Evolutionary conservation across 2,888 invertebrate species (phyloP).

Genomic region (Dorcus parallelipipedus): DNA sequence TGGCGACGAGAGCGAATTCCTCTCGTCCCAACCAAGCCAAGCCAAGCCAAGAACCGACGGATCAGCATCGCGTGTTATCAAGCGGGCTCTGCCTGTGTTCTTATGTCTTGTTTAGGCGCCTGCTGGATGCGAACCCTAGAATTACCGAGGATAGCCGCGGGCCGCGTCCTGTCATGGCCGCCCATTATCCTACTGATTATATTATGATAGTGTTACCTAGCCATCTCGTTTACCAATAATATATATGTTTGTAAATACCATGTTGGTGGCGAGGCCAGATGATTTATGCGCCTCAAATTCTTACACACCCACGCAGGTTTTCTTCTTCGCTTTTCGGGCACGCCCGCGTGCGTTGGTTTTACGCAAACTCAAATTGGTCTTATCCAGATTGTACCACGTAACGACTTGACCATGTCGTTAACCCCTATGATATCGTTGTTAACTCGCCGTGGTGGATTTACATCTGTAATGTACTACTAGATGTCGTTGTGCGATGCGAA

Average conservation of each 20-base stretch:
- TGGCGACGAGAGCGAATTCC: too few species aligned
- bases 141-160: conserved; percentile 36
- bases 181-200: conserved; percentile 32
- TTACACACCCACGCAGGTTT: conserved; percentile 1
- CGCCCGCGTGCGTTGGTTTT: background rate
- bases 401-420: too few species aligned
- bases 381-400: too few species aligned
- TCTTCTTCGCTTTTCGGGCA: too few species aligned
- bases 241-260: conserved; percentile 39
- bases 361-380: background rate
- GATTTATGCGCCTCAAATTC: background rate
- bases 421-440: too few species aligned
- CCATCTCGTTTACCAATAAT: conserved; percentile 27
- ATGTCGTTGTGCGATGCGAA: too few species aligned
- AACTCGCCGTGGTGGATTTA: too few species aligned
- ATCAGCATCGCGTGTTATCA: background rate
- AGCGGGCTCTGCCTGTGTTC: conserved; percentile 31
- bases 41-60: too few species aligned
- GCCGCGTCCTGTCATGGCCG: conserved; percentile 41
- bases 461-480: too few species aligned
- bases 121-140: conserved; percentile 40
- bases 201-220: conserved; percentile 26
- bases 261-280: conserved; percentile 34
- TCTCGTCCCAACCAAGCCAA: too few species aligned
- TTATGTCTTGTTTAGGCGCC: conserved; percentile 47